These are phyloP conservation scores for Labeo rohita DNA, from an alignment of 2,113 vertebrate species.

Conservation along the genomic window DNA sequence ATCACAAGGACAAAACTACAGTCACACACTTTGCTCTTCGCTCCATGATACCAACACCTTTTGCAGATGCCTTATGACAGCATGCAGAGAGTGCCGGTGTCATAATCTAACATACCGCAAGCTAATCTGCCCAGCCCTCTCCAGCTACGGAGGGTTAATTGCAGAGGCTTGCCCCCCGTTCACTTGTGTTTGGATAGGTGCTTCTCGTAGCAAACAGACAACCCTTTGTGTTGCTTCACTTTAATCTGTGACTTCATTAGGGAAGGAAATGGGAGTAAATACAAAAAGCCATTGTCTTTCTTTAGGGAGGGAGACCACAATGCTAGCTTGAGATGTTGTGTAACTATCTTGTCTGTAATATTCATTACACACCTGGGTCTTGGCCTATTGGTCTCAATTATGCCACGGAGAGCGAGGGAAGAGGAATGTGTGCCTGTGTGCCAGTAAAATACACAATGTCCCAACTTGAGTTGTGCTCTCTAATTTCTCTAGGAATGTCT, in stretches of 20 bases:
- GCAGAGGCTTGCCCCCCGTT: slow-evolving; percentile 71
- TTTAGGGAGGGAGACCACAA: slow-evolving; percentile 54
- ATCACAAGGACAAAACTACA: background rate
- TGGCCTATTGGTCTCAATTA: slow-evolving; percentile 49
- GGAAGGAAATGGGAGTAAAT: slow-evolving; percentile 84
- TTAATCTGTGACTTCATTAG: slow-evolving; percentile 81
- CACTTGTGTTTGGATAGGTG: slow-evolving; percentile 83
- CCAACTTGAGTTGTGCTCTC: slow-evolving; percentile 23
- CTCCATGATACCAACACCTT: background rate
- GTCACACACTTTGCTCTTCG: background rate
- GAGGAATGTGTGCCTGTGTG: slow-evolving; percentile 9
- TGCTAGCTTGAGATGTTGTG: slow-evolving; percentile 64
- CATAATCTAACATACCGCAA: slow-evolving; percentile 45
- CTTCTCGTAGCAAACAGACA: slow-evolving; percentile 77
- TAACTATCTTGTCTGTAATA: slow-evolving; percentile 71
- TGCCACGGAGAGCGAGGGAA: slow-evolving; percentile 14
- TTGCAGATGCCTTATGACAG: slow-evolving; percentile 48
- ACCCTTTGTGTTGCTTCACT: slow-evolving; percentile 77
- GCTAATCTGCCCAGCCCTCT: slow-evolving; percentile 54
- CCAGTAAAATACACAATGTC: slow-evolving; percentile 40
- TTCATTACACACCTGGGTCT: slow-evolving; percentile 59
- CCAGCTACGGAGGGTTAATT: slow-evolving; percentile 71
- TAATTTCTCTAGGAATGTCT: slow-evolving; percentile 39
- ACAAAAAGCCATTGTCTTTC: slow-evolving; percentile 80
- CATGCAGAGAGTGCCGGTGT: slow-evolving; percentile 54